Evolutionary conservation across 2,113 vertebrate species (phyloP).

Genomic region (Sterrhoptilus dennistouni): DNA sequence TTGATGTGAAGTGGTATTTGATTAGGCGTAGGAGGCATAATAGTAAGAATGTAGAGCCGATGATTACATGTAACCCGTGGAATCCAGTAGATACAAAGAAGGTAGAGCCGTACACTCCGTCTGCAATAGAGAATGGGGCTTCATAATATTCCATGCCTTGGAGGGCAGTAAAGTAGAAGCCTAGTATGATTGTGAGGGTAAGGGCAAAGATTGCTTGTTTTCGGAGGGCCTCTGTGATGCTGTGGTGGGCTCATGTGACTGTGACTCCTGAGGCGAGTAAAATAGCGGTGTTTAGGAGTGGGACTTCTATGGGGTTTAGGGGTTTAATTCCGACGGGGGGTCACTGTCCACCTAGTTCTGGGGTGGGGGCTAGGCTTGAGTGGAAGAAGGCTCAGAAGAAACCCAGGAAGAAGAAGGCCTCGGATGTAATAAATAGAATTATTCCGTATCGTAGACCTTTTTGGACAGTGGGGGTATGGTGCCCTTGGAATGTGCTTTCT

Average conservation of each 20-base stretch:
- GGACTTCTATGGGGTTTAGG: rapidly evolving
- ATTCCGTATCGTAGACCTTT: neutral
- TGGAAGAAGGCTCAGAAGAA: neutral
- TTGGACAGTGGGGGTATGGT: rapidly evolving
- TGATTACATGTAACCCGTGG: rapidly evolving
- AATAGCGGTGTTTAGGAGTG: rapidly evolving
- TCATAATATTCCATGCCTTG: neutral
- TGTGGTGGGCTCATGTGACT: neutral
- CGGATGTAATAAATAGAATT: neutral
- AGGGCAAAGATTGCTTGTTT: neutral
- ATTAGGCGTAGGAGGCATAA: neutral
- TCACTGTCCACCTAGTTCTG: neutral
- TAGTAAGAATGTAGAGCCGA: rapidly evolving
- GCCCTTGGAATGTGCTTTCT: neutral
- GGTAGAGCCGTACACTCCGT: rapidly evolving
- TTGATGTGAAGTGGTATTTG: neutral
- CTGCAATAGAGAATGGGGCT: neutral
- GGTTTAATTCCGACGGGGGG: rapidly evolving
- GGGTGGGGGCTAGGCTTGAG: neutral
- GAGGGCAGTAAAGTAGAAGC: neutral
- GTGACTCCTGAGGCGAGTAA: rapidly evolving
- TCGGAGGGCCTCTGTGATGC: neutral
- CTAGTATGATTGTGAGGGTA: rapidly evolving
- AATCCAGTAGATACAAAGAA: neutral
- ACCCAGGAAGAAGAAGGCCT: neutral